Conservation (phyloP, 64 coral and sea anemone species). For the Montipora foliosa region DNA sequence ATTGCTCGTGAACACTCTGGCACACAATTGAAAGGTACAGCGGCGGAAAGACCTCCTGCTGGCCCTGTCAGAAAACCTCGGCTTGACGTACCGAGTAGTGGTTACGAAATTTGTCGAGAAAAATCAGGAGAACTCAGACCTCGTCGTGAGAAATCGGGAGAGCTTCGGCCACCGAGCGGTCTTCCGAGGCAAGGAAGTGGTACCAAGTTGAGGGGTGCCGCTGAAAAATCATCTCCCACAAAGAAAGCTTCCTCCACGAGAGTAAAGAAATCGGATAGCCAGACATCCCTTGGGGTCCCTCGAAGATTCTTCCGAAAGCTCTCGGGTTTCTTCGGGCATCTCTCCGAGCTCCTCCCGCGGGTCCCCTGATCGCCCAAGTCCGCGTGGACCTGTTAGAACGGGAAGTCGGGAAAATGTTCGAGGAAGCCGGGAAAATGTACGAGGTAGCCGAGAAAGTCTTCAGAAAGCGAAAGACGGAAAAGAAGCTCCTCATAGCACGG, state of each 20-base stretch:
- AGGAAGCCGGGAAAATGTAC: constrained; percentile 38
- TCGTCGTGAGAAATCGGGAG: constrained; percentile 60
- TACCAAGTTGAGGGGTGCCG: constrained; percentile 58
- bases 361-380: neutral
- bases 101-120: constrained; percentile 81
- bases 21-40: neutral
- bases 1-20: constrained; percentile 41
- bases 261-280: constrained; percentile 66
- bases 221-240: constrained; percentile 45
- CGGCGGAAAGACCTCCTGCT: constrained; percentile 41
- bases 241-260: constrained; percentile 30
- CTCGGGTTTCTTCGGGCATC: constrained; percentile 39
- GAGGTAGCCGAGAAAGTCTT: constrained; percentile 53
- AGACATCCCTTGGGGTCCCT: constrained; percentile 79
- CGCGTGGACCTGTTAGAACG: constrained; percentile 12
- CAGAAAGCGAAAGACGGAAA: constrained; percentile 20
- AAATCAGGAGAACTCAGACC: constrained; percentile 80
- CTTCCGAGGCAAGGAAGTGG: constrained; percentile 66
- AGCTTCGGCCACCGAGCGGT: constrained; percentile 53
- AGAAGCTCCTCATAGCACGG: neutral
- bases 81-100: constrained; percentile 71
- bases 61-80: constrained; percentile 56
- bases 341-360: constrained; percentile 32
- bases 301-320: constrained; percentile 47
- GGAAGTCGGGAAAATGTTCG: constrained; percentile 39